A percentile compares a stretch with the other conserved stretches of the same genome.
phyloP scores from a whole-genome alignment of 1,140 invertebrate species.

The Bombus balteatus region DNA sequence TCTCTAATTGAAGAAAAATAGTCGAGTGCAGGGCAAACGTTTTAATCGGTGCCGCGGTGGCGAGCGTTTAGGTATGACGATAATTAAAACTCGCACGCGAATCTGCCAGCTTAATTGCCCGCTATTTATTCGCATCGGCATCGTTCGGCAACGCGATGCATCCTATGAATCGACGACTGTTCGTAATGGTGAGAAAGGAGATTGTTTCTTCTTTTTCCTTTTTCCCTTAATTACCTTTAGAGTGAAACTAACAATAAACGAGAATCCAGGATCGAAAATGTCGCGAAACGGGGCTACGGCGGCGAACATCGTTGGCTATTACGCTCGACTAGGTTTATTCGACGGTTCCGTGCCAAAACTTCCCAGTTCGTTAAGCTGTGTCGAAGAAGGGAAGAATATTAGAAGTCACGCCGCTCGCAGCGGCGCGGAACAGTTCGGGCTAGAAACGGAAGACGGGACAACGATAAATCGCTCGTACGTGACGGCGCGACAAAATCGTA shows the following conservation, averaged over 20 bases:
- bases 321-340: constrained; percentile 14
- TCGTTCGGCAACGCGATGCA: background rate
- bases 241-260: background rate
- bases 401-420: constrained; percentile 7
- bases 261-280: background rate
- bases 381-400: constrained; percentile 11
- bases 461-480: constrained; percentile 6
- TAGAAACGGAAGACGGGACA: background rate
- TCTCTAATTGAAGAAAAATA: constrained; percentile 9
- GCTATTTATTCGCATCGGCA: background rate
- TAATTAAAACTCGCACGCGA: constrained; percentile 17
- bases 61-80: background rate
- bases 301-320: constrained; percentile 5
- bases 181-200: too few species aligned
- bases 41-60: background rate
- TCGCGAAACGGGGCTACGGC: background rate
- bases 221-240: background rate
- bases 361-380: constrained; percentile 42
- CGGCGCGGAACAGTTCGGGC: background rate
- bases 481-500: background rate
- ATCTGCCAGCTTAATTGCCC: background rate
- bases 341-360: constrained; percentile 29
- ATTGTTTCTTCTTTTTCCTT: too few species aligned
- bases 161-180: background rate
- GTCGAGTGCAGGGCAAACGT: background rate